Conservation (phyloP, 1,140 invertebrate genomes). For the Aphelinus atriplicis region DNA sequence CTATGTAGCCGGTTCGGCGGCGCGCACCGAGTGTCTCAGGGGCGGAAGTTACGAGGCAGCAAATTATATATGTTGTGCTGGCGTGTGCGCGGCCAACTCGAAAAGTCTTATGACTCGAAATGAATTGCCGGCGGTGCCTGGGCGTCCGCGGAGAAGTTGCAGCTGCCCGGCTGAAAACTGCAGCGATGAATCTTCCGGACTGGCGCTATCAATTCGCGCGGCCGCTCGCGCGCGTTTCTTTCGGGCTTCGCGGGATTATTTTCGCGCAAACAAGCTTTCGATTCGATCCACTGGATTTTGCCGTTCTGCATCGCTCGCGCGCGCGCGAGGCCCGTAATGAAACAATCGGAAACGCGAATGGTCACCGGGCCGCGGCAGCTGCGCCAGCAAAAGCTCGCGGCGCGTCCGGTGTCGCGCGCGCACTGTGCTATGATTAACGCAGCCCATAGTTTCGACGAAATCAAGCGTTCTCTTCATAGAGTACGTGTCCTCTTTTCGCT, state of each 20-base stretch:
- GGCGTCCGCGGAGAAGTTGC: constrained; percentile 30
- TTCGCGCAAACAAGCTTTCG: not conserved
- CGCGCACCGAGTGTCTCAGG: no score
- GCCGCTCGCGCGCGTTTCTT: not conserved
- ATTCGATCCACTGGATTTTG: constrained; percentile 1
- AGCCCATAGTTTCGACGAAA: constrained; percentile 11
- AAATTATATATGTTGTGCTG: constrained; percentile 18
- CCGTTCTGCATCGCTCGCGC: not conserved
- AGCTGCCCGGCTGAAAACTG: constrained; percentile 36
- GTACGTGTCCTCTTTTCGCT: constrained; percentile 7
- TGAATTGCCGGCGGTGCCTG: constrained; percentile 31
- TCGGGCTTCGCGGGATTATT: not conserved
- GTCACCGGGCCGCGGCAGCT: constrained; percentile 28
- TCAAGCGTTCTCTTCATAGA: constrained; percentile 25
- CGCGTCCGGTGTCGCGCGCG: constrained; percentile 43
- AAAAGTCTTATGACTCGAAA: constrained; percentile 41
- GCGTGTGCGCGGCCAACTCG: constrained; percentile 14
- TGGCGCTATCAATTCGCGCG: constrained; percentile 36
- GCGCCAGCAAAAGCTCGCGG: constrained; percentile 42
- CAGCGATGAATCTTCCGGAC: constrained; percentile 35
- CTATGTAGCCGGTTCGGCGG: no score
- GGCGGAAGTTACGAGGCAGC: constrained; percentile 35
- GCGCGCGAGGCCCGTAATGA: constrained; percentile 41
- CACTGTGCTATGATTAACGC: constrained; percentile 53
- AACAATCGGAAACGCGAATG: constrained; percentile 42